Conservation (phyloP, 2,888 invertebrate species). For the Troides oblongomaculatus region DNA sequence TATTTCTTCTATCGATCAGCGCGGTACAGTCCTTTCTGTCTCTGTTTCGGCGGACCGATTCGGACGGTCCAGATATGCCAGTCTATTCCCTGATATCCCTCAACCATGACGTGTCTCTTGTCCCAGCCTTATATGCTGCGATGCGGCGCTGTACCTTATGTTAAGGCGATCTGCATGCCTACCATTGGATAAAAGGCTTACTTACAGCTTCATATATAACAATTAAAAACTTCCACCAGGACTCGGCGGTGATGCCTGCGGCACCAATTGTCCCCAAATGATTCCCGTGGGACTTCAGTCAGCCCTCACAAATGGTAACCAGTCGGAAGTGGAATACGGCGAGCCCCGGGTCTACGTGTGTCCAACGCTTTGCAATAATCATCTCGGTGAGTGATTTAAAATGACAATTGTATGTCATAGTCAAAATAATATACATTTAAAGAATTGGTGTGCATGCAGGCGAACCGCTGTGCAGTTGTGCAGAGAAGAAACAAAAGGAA, state of each 20-base stretch:
- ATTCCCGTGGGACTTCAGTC: conserved; percentile 69
- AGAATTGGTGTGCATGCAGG: conserved; percentile 42
- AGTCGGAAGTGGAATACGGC: conserved; percentile 53
- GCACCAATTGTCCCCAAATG: conserved; percentile 71
- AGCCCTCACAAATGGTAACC: conserved; percentile 47
- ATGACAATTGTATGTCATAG: no score
- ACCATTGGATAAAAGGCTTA: background rate
- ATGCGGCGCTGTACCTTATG: no score
- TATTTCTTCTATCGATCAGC: no score
- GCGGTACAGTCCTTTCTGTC: no score
- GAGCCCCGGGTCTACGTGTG: conserved; percentile 78
- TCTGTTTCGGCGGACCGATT: no score
- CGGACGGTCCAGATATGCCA: no score
- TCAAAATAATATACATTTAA: background rate
- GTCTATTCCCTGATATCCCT: no score
- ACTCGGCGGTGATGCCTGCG: conserved; percentile 79
- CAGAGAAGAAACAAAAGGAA: conserved; percentile 5
- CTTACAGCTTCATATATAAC: background rate
- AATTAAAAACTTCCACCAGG: conserved; percentile 45
- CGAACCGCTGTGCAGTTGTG: conserved; percentile 76
- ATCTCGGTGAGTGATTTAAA: conserved; percentile 65
- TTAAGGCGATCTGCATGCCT: no score
- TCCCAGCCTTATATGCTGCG: no score
- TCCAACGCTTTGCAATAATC: conserved; percentile 80
- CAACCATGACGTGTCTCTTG: no score